phyloP scores from a whole-genome alignment of 2,888 invertebrate genomes.

The Kuschelorhynchus macadamiae region DNA sequence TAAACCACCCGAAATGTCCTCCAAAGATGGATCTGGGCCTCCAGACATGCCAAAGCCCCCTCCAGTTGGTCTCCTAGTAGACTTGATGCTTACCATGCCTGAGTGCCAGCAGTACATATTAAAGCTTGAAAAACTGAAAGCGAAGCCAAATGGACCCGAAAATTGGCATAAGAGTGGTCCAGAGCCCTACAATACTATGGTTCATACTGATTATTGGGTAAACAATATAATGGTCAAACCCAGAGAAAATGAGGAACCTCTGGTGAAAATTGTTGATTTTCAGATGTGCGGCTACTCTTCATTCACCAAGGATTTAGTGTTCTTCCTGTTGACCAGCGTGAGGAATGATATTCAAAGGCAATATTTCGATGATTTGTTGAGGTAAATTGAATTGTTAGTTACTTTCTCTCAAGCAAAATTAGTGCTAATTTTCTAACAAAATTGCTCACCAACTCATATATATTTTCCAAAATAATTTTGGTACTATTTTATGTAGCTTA shows the following conservation, averaged over 20 bases:
- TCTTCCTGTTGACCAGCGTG: conserved; percentile 38
- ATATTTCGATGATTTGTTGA: conserved; percentile 33
- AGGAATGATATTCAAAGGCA: conserved; percentile 11
- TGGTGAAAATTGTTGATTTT: conserved; percentile 36
- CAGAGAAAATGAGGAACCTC: not conserved
- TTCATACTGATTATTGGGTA: conserved; percentile 35
- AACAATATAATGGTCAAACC: conserved; percentile 38
- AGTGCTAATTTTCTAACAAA: no score
- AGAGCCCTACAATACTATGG: conserved; percentile 32
- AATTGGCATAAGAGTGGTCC: not conserved
- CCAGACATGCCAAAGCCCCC: no score
- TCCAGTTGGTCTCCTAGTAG: not conserved
- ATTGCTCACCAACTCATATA: no score
- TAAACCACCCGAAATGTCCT: no score
- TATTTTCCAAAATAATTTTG: no score
- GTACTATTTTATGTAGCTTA: no score
- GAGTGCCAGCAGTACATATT: not conserved
- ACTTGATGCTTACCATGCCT: conserved; percentile 1
- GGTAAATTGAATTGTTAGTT: conserved; percentile 8
- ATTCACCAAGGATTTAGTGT: conserved; percentile 25
- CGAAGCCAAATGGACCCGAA: not conserved
- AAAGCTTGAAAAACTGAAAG: not conserved
- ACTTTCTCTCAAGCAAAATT: no score
- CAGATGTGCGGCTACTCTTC: conserved; percentile 26
- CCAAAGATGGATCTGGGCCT: no score